Evolutionary conservation across 1,140 invertebrate species (phyloP), one percentile per base, ranked within the genome.

Genomic region (Vanessa atalanta): DNA sequence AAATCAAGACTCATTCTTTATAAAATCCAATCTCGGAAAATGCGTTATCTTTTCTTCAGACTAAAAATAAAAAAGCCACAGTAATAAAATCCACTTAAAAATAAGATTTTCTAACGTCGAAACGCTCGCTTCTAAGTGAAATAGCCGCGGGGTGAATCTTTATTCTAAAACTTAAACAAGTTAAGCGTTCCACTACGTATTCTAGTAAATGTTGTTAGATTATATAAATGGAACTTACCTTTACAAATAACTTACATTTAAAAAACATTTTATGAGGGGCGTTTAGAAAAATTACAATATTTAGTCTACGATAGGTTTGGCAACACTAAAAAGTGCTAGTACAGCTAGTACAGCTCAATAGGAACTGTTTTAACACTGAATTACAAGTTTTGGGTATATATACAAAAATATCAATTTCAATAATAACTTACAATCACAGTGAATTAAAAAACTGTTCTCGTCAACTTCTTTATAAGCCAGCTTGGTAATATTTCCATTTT

Each of bases 41-140:
- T 61, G 57, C 31, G 57, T 61, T 61, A 15, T 26, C 55, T 51
- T 12, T n/a, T 13, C 55, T 37, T 13, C 11, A 37, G 15, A 61
- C 6, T 37, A 31, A 61, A 61, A 61, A 61, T 47, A 51, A 50
- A 66, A 50, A 43, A 63, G 37, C 26, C 43, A 26, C 55, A 26
- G 12, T 50, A 47, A 63, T 70, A 64, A 70, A 70, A 63, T 64
- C 57, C 69, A 70, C 47, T 70, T 63, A 70, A 70, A 50, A 63
- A 26, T 50, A 55, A 47, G 57, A 68, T 55, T 68, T 63, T 50
- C 60, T 70, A 61, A 61, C 60, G 57, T 63, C 50, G 50, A 43
- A 66, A 6, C 47, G 53, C 16, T 20, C 53, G 53, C 53, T 15
- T 31, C 69, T 70, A 70, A 70, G 69, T 70, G 48, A 70, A 70